Evolutionary conservation across 2,797 vertebrate genomes (phyloP), one percentile per base, ranked within the genome.

Genomic region (Gymnocypris eckloni): DNA sequence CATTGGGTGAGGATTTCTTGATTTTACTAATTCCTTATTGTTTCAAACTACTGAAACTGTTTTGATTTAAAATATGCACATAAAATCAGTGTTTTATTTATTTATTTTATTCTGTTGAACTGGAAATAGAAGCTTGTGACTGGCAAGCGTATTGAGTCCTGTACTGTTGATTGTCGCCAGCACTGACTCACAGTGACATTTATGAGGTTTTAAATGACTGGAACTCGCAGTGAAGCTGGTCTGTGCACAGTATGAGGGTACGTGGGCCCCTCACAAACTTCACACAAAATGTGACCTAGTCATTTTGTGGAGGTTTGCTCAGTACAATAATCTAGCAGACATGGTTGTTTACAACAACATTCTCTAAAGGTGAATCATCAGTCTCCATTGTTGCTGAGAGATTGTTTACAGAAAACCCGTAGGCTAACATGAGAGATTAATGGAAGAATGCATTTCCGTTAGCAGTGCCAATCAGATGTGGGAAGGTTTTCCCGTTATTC

Each of bases 141-240:
- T 12, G 10, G 3, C 48, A 13, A 12, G 6, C 10, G 18, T 75
- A 75, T 50, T 54, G 73, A 76, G 48, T 76, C 73, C 73, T 76
- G 50, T 76, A 12, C 73, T 75, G 72, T 75, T 18, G 48, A 52
- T 6, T 20, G 48, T 12, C 50, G 72, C 72, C 33, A 20, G 25
- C 10, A 48, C 72, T 37, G 50, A 76, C 28, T 76, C 73, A 54
- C 50, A n/a, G 5, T 66, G n/a, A 79, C 56, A 48, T 66, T 48
- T 48, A 48, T 48, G 78, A 48, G 59, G 39, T 61, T n/a, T 79
- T 66, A 79, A 79, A 79, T 45, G 77, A 12, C 76, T 78, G 37
- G 6, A 41, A 0, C 78, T 9, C 10, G 3, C 59, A 33, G 41
- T 20, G 78, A 48, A 25, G 78, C 78, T 79, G 78, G 22, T 66